These are phyloP conservation scores for Tenthredo distinguenda DNA, from an alignment of 2,888 invertebrate genomes.

Conservation along the genomic window DNA sequence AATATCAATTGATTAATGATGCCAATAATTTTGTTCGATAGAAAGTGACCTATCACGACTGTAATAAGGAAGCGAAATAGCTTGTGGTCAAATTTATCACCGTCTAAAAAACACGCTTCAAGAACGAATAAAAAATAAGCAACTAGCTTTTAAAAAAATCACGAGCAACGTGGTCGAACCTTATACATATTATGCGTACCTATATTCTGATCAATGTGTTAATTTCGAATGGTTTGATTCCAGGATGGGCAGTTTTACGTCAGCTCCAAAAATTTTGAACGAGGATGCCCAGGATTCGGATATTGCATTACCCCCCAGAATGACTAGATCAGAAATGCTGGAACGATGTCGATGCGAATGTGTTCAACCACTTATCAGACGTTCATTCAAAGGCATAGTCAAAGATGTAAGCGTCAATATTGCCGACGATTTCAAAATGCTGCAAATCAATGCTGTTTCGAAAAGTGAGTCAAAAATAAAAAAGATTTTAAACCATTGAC, in stretches of 20 bases:
- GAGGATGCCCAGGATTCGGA: conserved; percentile 83
- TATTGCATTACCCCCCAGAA: conserved; percentile 78
- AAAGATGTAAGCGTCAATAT: conserved; percentile 69
- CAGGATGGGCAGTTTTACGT: conserved; percentile 88
- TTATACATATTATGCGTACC: not conserved
- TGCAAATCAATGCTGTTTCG: conserved; percentile 79
- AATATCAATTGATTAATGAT: not conserved
- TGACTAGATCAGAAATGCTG: conserved; percentile 79
- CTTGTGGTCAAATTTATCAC: not conserved
- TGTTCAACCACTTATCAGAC: conserved; percentile 78
- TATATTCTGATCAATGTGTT: not conserved
- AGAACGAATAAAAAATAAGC: not conserved
- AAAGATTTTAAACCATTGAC: not conserved
- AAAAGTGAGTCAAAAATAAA: conserved; percentile 72
- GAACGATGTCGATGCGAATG: conserved; percentile 80
- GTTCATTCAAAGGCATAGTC: conserved; percentile 69
- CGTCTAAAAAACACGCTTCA: not conserved
- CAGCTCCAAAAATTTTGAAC: conserved; percentile 84
- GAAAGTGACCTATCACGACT: not conserved
- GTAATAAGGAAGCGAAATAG: not conserved
- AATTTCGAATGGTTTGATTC: conserved; percentile 56
- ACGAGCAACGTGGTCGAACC: not conserved
- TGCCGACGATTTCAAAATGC: conserved; percentile 74
- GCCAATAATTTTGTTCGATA: not conserved
- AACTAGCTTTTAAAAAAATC: not conserved